phyloP scores from a whole-genome alignment of 2,113 vertebrate species.

The Heterotilapia buettikoferi region DNA sequence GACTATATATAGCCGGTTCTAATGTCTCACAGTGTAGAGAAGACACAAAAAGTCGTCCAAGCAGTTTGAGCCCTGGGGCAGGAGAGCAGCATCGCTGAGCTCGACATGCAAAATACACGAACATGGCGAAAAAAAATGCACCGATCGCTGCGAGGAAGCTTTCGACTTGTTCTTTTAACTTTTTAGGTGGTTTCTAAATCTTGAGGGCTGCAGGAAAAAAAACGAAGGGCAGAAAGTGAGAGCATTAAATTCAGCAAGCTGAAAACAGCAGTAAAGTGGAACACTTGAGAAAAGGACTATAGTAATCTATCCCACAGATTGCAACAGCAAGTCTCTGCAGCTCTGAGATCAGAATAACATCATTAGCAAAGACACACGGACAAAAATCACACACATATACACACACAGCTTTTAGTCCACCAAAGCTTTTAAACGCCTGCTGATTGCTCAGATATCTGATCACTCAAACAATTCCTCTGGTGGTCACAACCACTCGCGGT shows the following conservation, averaged over 20 bases:
- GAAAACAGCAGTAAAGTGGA: not conserved
- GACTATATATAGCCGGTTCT: constrained; percentile 48
- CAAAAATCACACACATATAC: not conserved
- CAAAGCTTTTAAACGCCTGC: constrained; percentile 35
- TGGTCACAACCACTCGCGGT: constrained; percentile 22
- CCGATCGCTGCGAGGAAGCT: not conserved
- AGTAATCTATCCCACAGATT: constrained; percentile 2
- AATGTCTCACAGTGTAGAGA: constrained; percentile 13
- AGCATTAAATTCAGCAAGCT: not conserved
- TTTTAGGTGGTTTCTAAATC: not conserved
- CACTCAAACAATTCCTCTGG: constrained; percentile 16
- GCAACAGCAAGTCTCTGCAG: not conserved
- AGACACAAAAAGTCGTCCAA: constrained; percentile 6
- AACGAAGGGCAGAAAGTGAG: not conserved
- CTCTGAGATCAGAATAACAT: constrained; percentile 39
- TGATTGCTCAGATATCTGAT: constrained; percentile 53
- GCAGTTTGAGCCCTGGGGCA: constrained; percentile 16
- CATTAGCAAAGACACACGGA: constrained; percentile 34
- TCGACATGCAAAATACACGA: not conserved
- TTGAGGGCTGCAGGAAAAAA: not conserved
- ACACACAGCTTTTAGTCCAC: constrained; percentile 41
- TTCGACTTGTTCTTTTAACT: not conserved
- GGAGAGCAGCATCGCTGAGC: not conserved
- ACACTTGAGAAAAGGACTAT: not conserved
- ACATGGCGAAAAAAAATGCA: not conserved